Percentiles rank a stretch among this genome's conserved stretches.
These are phyloP conservation scores for Megaceryle maxima DNA, from an alignment of 2,113 vertebrate species.

Conservation along the genomic window DNA sequence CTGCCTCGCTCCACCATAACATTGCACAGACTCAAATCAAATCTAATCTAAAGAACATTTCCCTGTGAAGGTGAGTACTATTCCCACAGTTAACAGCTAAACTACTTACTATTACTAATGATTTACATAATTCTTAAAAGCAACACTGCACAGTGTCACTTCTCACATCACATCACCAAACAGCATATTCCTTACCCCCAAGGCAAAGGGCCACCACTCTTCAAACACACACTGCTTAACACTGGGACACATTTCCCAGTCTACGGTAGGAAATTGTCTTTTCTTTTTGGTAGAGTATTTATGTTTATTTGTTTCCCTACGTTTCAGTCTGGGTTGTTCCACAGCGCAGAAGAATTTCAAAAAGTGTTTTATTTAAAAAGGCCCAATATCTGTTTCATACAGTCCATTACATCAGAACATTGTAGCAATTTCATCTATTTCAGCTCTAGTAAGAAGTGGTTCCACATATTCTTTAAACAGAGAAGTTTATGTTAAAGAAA, in stretches of 20 bases:
- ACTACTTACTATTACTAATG: not conserved
- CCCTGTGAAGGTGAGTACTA: not conserved
- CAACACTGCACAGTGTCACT: not conserved
- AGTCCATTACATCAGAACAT: not conserved
- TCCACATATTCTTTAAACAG: not conserved
- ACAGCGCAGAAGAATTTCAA: not conserved
- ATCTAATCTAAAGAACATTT: not conserved
- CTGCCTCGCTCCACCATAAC: not conserved
- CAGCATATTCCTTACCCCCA: not conserved
- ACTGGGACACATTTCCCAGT: accelerated
- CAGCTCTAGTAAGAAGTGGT: not conserved
- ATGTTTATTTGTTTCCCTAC: not conserved
- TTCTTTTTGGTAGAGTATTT: not conserved
- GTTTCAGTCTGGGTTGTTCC: not conserved
- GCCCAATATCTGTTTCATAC: not conserved
- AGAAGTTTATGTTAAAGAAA: not conserved
- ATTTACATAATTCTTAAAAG: not conserved
- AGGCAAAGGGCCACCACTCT: not conserved
- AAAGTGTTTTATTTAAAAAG: not conserved
- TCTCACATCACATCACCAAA: not conserved
- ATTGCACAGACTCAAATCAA: not conserved
- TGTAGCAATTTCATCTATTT: not conserved
- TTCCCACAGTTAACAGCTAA: not conserved
- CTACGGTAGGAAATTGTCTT: not conserved
- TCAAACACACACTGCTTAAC: not conserved